phyloP scores from a whole-genome alignment of 2,797 vertebrate genomes.

The Neosilurus hyrtlii region DNA sequence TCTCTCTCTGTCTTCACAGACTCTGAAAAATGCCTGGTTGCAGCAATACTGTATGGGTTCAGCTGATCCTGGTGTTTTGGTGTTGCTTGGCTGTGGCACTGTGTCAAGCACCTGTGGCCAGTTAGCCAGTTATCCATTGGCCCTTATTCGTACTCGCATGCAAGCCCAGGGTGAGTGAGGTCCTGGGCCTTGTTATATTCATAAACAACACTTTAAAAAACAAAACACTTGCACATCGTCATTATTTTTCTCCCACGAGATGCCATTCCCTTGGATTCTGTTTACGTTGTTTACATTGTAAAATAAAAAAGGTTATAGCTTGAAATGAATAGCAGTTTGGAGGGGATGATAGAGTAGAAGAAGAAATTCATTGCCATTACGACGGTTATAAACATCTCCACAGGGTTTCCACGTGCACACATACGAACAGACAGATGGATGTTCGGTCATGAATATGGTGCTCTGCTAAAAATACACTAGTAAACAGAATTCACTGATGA shows the following conservation, averaged over 20 bases:
- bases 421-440: too few relatives aligned
- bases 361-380: too few relatives aligned
- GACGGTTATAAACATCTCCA: too few relatives aligned
- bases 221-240: not conserved
- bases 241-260: not conserved
- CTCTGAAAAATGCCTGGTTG: slow-evolving; percentile 86
- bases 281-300: too few relatives aligned
- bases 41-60: slow-evolving; percentile 80
- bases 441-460: too few relatives aligned
- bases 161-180: slow-evolving; percentile 85
- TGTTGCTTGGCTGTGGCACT: slow-evolving; percentile 86
- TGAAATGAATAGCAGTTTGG: too few relatives aligned
- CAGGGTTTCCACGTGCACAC: too few relatives aligned
- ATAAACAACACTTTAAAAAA: not conserved
- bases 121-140: slow-evolving; percentile 88
- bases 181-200: not conserved
- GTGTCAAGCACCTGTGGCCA: slow-evolving; percentile 90
- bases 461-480: too few relatives aligned
- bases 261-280: too few relatives aligned
- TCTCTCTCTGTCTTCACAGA: slow-evolving; percentile 64
- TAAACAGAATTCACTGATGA: not conserved
- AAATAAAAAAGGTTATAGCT: too few relatives aligned
- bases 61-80: slow-evolving; percentile 85
- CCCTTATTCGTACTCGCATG: slow-evolving; percentile 90
- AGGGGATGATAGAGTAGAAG: too few relatives aligned